Base-by-base conservation (phyloP, 2,888 invertebrate species). In the Plemyria rubiginata region DNA sequence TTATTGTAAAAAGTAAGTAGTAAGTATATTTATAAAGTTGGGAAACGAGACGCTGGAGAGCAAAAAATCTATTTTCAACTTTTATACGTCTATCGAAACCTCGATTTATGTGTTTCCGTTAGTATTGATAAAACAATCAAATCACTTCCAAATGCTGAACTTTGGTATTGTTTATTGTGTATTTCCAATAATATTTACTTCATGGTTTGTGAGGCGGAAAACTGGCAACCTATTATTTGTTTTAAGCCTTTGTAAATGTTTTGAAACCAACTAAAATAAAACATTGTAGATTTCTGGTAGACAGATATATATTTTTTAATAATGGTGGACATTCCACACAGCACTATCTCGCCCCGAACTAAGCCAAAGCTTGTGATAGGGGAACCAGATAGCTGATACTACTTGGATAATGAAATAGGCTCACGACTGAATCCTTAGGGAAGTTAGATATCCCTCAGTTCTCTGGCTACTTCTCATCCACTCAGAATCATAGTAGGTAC, bases 1-100 rank as follows among this genome's bases (percentile, higher is more conserved):
- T 65, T 59, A 41, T 63, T n/a, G n/a, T n/a, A n/a, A n/a, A n/a
- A n/a, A n/a, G n/a, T n/a, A n/a, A n/a, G n/a, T n/a, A n/a, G n/a
- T n/a, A n/a, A n/a, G n/a, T n/a, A n/a, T n/a, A n/a, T n/a, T n/a
- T n/a, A n/a, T n/a, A n/a, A 63, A 63, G 57, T 60, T 66, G 38
- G 22, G 43, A 7, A 58, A 60, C 55, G 54, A 62, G 67, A 64
- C 67, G 68, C 67, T 65, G 56, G 70, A 72, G 76, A 60, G 58
- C 71, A 71, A 79, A 74, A 79, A 80, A 80, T 75, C 77, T 75
- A 80, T 77, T 78, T 78, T 72, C 72, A 79, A 81, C 72, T 78
- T 79, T 75, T 76, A 77, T 71, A 75, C 76, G 74, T 78, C 76
- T n/a, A n/a, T 61, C 60, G 65, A 69, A 70, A 70, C 73, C 66